Evolutionary conservation across 2,113 vertebrate species (phyloP).

Genomic region (Alosa alosa): DNA sequence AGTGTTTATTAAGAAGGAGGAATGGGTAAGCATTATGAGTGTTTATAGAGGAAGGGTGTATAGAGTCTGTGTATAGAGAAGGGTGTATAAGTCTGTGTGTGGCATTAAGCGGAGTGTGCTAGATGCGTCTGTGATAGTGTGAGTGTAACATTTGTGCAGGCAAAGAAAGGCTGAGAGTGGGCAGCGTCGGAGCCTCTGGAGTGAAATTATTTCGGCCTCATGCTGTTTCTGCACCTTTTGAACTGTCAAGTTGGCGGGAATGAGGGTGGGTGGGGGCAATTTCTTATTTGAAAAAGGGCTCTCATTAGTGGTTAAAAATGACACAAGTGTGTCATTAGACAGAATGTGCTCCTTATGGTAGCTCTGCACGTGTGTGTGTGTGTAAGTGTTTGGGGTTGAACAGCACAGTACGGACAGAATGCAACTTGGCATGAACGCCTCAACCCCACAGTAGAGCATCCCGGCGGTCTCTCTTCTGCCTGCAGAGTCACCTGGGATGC

Average conservation of each 20-base stretch:
- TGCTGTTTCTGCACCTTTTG: conserved; percentile 3
- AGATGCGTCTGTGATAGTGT: not conserved
- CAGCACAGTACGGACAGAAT: conserved; percentile 40
- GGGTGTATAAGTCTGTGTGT: not conserved
- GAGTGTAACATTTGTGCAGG: not conserved
- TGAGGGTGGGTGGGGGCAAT: not conserved
- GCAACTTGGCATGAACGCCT: conserved; percentile 47
- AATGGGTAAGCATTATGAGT: no score
- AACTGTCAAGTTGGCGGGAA: not conserved
- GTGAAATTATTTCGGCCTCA: conserved; percentile 5
- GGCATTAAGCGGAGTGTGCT: no score
- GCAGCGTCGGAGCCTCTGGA: not conserved
- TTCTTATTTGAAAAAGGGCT: not conserved
- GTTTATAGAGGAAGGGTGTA: not conserved
- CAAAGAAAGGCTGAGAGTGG: conserved; percentile 12
- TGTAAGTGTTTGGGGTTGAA: conserved; percentile 21
- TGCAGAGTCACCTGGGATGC: not conserved
- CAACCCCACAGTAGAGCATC: conserved; percentile 20
- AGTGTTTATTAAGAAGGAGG: not conserved
- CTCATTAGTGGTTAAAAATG: not conserved
- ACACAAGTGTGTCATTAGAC: conserved; percentile 38
- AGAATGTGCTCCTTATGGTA: conserved; percentile 36
- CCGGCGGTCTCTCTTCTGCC: not conserved
- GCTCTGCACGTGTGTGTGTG: conserved; percentile 19
- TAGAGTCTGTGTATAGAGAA: not conserved